Evolutionary conservation across 2,113 vertebrate species (phyloP).

Genomic region (Apistogramma diplotaenia): DNA sequence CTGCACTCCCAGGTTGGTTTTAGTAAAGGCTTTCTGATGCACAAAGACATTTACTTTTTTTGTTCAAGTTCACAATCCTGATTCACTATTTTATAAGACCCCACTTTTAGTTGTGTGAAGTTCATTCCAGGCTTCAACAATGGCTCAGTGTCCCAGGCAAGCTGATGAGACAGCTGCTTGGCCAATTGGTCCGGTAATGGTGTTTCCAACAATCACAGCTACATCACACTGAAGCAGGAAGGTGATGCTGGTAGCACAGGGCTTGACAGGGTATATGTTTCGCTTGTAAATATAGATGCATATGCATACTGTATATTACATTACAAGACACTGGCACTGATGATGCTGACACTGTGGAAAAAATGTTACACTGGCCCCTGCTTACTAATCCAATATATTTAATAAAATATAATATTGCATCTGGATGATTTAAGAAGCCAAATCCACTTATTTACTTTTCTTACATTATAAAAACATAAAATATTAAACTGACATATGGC

Average conservation of each 20-base stretch:
- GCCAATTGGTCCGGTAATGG: not conserved
- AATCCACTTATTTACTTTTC: not conserved
- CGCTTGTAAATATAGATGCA: not conserved
- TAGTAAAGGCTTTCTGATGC: not conserved
- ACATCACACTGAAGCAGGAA: not conserved
- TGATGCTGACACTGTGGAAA: not conserved
- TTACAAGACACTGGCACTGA: not conserved
- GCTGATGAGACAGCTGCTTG: not conserved
- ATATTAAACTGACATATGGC: constrained; percentile 12
- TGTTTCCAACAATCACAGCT: not conserved
- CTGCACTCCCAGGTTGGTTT: not conserved
- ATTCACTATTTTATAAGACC: not conserved
- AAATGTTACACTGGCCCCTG: too few relatives aligned
- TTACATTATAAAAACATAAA: not conserved
- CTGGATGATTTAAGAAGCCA: not conserved
- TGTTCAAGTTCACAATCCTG: not conserved
- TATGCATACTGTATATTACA: not conserved
- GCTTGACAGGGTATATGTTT: not conserved
- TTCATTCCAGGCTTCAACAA: not conserved
- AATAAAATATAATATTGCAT: not conserved
- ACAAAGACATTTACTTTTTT: not conserved
- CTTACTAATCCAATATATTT: not conserved
- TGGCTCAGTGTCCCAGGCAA: not conserved
- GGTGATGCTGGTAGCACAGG: not conserved
- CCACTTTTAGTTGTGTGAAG: not conserved